Percentiles rank a stretch among this genome's conserved stretches.
These are phyloP conservation scores for Nineta flava DNA, from an alignment of 2,888 invertebrate species.

Conservation along the genomic window DNA sequence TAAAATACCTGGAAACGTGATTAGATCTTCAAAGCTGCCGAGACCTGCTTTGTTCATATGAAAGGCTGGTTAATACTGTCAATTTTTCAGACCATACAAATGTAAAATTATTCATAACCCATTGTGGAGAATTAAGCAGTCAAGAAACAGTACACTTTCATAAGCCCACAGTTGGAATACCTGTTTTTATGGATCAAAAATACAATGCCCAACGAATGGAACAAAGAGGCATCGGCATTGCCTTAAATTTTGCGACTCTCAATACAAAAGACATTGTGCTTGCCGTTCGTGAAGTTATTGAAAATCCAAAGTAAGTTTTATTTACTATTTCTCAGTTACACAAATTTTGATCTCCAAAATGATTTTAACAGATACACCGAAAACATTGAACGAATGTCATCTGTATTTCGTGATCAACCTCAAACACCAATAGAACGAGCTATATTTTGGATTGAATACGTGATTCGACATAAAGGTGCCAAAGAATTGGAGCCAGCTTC, in stretches of 20 bases:
- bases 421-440: conserved; percentile 13
- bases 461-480: conserved; percentile 12
- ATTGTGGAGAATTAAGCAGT: conserved; percentile 18
- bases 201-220: conserved; percentile 18
- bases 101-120: conserved; percentile 15
- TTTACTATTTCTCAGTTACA: neutral
- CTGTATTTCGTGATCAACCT: conserved; percentile 12
- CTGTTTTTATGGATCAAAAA: conserved; percentile 21
- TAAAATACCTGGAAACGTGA: too few species aligned
- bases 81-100: conserved; percentile 17
- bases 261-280: conserved; percentile 13
- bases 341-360: neutral
- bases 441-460: conserved; percentile 15
- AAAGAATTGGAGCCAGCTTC: conserved; percentile 11
- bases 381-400: conserved; percentile 12
- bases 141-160: conserved; percentile 17
- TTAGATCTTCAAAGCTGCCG: too few species aligned
- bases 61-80: too few species aligned
- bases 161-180: conserved; percentile 18
- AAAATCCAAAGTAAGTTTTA: conserved; percentile 15
- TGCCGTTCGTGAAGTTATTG: conserved; percentile 15
- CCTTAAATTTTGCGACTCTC: conserved; percentile 13
- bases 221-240: conserved; percentile 15
- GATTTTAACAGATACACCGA: conserved; percentile 11
- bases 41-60: too few species aligned